These are phyloP conservation scores for Tetheella fluctuosa DNA, from an alignment of 2,888 invertebrate genomes.

Conservation along the genomic window DNA sequence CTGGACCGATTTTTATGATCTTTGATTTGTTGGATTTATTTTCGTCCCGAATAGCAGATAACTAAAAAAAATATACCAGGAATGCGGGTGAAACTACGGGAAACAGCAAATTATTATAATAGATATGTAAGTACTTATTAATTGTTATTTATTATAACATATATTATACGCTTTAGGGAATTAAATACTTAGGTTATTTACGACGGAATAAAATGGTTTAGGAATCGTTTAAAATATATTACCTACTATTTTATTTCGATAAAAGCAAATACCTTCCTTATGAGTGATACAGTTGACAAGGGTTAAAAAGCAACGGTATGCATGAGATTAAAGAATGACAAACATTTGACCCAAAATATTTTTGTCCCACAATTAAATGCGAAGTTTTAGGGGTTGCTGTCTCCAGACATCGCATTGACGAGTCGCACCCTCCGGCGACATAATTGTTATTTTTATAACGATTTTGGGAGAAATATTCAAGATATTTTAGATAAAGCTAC, in stretches of 20 bases:
- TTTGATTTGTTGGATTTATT: too few relatives aligned
- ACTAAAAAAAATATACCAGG: too few relatives aligned
- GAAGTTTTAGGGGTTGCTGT: constrained; percentile 57
- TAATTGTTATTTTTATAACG: constrained; percentile 67
- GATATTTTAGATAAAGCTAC: constrained; percentile 69
- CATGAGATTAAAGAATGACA: constrained; percentile 30
- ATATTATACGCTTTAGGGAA: not conserved
- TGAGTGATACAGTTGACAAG: not conserved
- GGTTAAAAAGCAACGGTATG: constrained; percentile 19
- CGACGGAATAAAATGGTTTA: not conserved
- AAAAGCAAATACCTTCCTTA: constrained; percentile 3
- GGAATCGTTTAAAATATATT: not conserved
- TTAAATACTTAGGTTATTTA: not conserved
- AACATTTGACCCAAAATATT: constrained; percentile 47
- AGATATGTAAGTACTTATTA: constrained; percentile 2
- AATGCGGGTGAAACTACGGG: too few relatives aligned
- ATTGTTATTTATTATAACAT: not conserved
- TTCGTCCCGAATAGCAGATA: too few relatives aligned
- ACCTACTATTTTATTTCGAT: not conserved
- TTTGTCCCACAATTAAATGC: constrained; percentile 62
- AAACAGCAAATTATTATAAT: not conserved
- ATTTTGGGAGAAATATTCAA: constrained; percentile 50
- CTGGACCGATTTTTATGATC: too few relatives aligned
- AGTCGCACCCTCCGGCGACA: constrained; percentile 47
- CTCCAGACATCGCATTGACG: constrained; percentile 37